phyloP scores from a whole-genome alignment of 2,888 invertebrate genomes.

The Nephrotoma guestfalica region DNA sequence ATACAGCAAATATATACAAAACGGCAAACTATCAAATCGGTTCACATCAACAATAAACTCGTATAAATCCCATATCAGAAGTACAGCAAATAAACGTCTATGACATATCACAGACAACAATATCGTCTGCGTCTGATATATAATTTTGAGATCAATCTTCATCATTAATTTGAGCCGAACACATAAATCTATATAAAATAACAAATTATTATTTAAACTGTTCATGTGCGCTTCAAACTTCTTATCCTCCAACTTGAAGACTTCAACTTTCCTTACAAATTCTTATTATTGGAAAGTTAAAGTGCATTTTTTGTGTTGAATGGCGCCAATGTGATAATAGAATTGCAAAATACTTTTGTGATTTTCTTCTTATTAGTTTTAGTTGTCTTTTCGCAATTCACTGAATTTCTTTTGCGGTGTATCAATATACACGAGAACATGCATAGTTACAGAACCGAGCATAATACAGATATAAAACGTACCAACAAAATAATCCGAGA shows the following conservation, averaged over 20 bases:
- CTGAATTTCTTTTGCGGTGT: neutral
- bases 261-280: neutral
- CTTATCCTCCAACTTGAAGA: neutral
- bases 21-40: neutral
- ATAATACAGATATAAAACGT: neutral
- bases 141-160: neutral
- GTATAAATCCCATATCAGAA: neutral
- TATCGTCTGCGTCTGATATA: neutral
- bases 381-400: neutral
- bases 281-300: neutral
- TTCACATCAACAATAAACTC: neutral
- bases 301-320: neutral
- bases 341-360: neutral
- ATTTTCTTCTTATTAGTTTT: neutral
- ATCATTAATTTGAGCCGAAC: neutral
- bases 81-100: neutral
- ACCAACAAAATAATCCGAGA: neutral
- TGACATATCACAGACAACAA: neutral
- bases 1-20: neutral
- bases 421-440: neutral
- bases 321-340: neutral
- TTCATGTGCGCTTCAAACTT: neutral
- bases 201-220: neutral
- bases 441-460: neutral
- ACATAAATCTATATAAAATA: neutral